Conservation (phyloP, 2,888 invertebrate species). For the Hedychridium roseum region DNA sequence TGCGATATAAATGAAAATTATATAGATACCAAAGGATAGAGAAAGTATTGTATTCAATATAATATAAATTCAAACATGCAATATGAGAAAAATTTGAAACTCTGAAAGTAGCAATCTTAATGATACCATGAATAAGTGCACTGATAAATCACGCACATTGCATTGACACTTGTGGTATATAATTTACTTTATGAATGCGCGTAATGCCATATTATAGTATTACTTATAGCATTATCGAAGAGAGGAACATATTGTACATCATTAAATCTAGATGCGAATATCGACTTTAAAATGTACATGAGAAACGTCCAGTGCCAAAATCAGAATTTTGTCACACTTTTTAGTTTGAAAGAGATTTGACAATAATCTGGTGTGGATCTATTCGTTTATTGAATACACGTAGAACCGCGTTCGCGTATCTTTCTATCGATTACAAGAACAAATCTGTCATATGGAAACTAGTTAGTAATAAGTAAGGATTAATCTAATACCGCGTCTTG, state of each 20-base stretch:
- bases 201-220: conserved; percentile 17
- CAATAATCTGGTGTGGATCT: conserved; percentile 51
- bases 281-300: conserved; percentile 15
- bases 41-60: too few relatives aligned
- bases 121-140: conserved; percentile 43
- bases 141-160: conserved; percentile 46
- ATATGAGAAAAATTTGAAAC: too few relatives aligned
- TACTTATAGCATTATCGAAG: too few relatives aligned
- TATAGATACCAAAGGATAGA: too few relatives aligned
- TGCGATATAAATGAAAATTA: too few relatives aligned
- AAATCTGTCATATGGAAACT: conserved; percentile 39
- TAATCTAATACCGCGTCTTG: conserved; percentile 34
- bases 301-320: conserved; percentile 58
- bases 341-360: conserved; percentile 45
- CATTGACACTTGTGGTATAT: conserved; percentile 17
- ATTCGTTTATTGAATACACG: conserved; percentile 37
- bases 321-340: conserved; percentile 39
- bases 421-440: conserved; percentile 39
- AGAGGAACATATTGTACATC: conserved; percentile 22
- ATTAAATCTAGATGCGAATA: conserved; percentile 19
- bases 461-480: conserved; percentile 47
- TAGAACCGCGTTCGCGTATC: conserved; percentile 34
- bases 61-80: too few relatives aligned
- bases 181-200: conserved; percentile 19
- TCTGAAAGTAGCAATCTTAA: too few relatives aligned